phyloP scores from a whole-genome alignment of 2,797 vertebrate genomes.

The Capromys pilorides region DNA sequence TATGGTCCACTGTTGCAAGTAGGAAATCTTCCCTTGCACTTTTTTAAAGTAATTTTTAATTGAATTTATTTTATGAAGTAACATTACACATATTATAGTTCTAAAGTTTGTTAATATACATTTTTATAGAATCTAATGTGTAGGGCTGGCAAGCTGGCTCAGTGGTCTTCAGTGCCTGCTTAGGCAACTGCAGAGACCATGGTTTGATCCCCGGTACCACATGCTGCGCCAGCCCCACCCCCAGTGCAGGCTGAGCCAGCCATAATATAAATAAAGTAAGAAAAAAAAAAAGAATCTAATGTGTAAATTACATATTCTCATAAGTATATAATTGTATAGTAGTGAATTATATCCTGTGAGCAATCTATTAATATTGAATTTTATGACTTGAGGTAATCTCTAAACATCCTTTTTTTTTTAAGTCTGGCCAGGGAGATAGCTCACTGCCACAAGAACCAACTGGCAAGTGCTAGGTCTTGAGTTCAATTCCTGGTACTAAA shows the following conservation, averaged over 20 bases:
- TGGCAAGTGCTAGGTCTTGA: too few relatives aligned
- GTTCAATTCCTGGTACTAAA: too few relatives aligned
- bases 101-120: neutral
- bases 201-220: too few relatives aligned
- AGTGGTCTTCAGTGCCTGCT: too few relatives aligned
- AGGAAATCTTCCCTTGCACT: neutral
- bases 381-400: conserved; percentile 34
- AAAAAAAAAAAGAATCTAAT: conserved; percentile 30
- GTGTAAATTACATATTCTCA: neutral
- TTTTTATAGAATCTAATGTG: conserved; percentile 46
- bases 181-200: too few relatives aligned
- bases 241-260: too few relatives aligned
- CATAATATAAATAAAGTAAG: too few relatives aligned
- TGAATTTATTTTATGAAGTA: neutral
- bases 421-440: too few relatives aligned
- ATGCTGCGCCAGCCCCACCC: too few relatives aligned
- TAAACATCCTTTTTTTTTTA: conserved; percentile 24
- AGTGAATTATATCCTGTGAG: neutral
- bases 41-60: neutral
- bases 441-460: too few relatives aligned
- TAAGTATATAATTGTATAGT: conserved; percentile 14
- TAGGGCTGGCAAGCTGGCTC: too few relatives aligned
- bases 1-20: neutral
- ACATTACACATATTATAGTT: neutral
- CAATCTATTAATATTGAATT: conserved; percentile 24